Evolutionary conservation across 2,888 invertebrate species (phyloP).

Genomic region (Coenonympha arcania): DNA sequence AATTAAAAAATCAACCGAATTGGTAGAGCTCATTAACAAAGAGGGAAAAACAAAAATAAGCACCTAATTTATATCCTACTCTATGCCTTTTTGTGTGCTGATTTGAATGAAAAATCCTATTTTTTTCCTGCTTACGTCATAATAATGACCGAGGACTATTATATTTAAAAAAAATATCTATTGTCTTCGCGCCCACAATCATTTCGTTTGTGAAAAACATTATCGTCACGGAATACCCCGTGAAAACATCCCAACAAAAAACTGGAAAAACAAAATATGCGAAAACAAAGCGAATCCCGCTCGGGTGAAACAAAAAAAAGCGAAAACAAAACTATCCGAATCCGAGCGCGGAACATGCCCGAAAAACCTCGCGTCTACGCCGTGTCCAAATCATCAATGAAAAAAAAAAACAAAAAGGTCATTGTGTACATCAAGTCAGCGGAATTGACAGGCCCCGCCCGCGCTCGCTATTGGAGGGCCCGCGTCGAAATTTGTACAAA

Average conservation of each 20-base stretch:
- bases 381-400: slow-evolving; percentile 39
- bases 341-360: slow-evolving; percentile 19
- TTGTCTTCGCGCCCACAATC: slow-evolving; percentile 17
- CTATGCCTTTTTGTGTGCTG: slow-evolving; percentile 13
- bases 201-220: slow-evolving; percentile 13
- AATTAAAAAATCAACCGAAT: slow-evolving; percentile 5
- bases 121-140: slow-evolving; percentile 18
- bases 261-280: slow-evolving; percentile 11
- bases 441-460: slow-evolving; percentile 69
- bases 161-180: slow-evolving; percentile 14
- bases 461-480: slow-evolving; percentile 68
- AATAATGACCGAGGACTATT: slow-evolving; percentile 20
- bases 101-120: slow-evolving; percentile 8
- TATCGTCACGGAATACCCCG: slow-evolving; percentile 13
- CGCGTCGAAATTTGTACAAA: slow-evolving; percentile 69
- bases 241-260: slow-evolving; percentile 11
- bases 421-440: slow-evolving; percentile 68
- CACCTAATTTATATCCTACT: slow-evolving; percentile 20
- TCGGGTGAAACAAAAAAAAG: slow-evolving; percentile 5
- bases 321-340: slow-evolving; percentile 16
- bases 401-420: slow-evolving; percentile 49
- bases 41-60: slow-evolving; percentile 19
- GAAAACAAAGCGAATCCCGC: slow-evolving; percentile 19
- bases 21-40: slow-evolving; percentile 10
- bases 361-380: slow-evolving; percentile 25